Evolutionary conservation across 2,888 invertebrate species (phyloP).

Genomic region (Apodemia duryi): DNA sequence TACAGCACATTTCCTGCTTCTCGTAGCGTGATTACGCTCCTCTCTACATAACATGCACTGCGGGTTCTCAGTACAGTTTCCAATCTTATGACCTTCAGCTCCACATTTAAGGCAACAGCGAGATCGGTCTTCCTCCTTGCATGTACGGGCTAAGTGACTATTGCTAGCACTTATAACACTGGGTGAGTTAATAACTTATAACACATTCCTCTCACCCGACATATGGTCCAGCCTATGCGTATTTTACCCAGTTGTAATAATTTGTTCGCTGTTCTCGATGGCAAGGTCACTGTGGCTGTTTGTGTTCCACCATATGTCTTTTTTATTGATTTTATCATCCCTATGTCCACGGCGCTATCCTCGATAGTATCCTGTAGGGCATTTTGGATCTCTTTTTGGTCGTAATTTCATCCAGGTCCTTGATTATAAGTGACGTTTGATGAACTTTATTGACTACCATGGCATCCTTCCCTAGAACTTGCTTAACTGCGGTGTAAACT

Average conservation of each 20-base stretch:
- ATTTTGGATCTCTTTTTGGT: background rate
- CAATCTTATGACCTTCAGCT: background rate
- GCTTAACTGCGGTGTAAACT: background rate
- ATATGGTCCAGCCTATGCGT: background rate
- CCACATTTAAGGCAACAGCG: background rate
- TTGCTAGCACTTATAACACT: background rate
- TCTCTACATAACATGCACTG: background rate
- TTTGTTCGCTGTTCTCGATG: background rate
- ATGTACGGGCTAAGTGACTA: background rate
- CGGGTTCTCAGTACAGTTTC: background rate
- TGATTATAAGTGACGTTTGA: background rate
- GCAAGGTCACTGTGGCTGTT: background rate
- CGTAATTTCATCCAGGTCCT: background rate
- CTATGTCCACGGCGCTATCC: background rate
- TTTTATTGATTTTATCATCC: background rate
- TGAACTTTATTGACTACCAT: background rate
- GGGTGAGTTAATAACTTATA: background rate
- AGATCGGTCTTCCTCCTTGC: background rate
- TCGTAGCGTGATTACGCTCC: background rate
- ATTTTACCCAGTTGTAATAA: background rate
- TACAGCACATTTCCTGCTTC: background rate
- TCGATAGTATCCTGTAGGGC: background rate
- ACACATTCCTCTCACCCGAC: background rate
- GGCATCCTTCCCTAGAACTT: background rate
- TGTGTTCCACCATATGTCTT: background rate